A percentile compares a stretch with the other conserved stretches of the same genome.
Evolutionary conservation across 2,888 invertebrate species (phyloP).

Genomic region (Harpagoxenus sublaevis): DNA sequence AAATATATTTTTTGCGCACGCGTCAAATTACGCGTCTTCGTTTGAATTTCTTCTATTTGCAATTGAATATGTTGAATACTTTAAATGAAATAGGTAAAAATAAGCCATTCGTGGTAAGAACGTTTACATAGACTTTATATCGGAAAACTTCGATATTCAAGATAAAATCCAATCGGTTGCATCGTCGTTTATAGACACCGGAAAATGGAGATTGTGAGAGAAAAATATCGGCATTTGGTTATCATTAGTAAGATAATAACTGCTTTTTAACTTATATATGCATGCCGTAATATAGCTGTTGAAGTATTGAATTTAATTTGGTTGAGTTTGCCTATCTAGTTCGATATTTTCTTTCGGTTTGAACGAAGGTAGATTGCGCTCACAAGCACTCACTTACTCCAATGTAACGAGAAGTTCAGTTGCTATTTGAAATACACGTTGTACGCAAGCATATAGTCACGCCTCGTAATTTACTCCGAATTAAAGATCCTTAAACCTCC

Average conservation of each 20-base stretch:
- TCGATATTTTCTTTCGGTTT: no score
- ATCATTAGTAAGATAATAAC: not conserved
- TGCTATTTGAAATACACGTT: no score
- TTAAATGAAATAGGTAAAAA: constrained; percentile 74
- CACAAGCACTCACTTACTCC: no score
- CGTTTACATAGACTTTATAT: constrained; percentile 70
- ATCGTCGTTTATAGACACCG: constrained; percentile 60
- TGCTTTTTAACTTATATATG: not conserved
- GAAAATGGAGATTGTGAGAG: constrained; percentile 24
- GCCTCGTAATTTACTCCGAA: no score
- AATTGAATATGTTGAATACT: constrained; percentile 69
- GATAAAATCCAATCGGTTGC: constrained; percentile 76
- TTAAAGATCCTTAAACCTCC: no score
- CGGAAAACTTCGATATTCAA: constrained; percentile 80
- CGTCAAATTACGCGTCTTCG: constrained; percentile 47
- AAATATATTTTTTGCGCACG: not conserved
- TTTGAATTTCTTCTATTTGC: constrained; percentile 23
- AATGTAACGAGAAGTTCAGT: no score
- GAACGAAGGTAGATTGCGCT: no score
- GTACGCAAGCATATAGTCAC: no score
- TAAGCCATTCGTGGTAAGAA: constrained; percentile 42
- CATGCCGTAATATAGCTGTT: not conserved
- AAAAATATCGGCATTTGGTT: constrained; percentile 12
- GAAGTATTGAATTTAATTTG: no score
- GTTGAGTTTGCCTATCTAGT: no score